Evolutionary conservation across 2,888 invertebrate genomes (phyloP).

Genomic region (Crossocerus cetratus): DNA sequence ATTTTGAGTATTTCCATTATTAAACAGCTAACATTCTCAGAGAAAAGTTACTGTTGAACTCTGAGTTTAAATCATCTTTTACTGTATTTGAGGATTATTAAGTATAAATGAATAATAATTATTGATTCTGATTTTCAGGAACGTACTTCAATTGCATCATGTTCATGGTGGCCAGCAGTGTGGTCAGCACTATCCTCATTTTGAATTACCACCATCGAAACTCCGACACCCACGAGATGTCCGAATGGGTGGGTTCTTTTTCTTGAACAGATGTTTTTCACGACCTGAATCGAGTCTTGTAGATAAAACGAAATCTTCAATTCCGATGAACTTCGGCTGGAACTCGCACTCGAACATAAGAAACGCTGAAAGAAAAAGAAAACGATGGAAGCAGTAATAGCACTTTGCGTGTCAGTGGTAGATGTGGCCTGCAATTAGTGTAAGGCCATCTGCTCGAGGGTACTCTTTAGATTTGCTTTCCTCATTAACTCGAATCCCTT

Average conservation of each 20-base stretch:
- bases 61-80: too few species aligned
- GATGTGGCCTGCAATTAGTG: slow-evolving; percentile 37
- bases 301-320: not conserved
- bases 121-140: slow-evolving; percentile 79
- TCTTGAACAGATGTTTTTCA: not conserved
- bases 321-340: too few species aligned
- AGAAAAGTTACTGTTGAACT: too few species aligned
- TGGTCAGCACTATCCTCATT: slow-evolving; percentile 98
- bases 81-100: too few species aligned
- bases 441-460: slow-evolving; percentile 31
- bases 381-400: too few species aligned
- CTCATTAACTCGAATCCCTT: slow-evolving; percentile 40
- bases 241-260: slow-evolving; percentile 88
- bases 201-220: slow-evolving; percentile 98
- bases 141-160: slow-evolving; percentile 99
- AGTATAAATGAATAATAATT: not conserved
- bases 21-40: too few species aligned
- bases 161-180: slow-evolving; percentile 99
- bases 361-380: too few species aligned
- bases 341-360: too few species aligned
- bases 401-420: not conserved
- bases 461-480: slow-evolving; percentile 37
- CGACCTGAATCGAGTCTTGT: not conserved
- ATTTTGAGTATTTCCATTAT: too few species aligned
- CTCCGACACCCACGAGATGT: slow-evolving; percentile 98